phyloP scores from a whole-genome alignment of 2,113 vertebrate genomes.

The Oryzias woworae region DNA sequence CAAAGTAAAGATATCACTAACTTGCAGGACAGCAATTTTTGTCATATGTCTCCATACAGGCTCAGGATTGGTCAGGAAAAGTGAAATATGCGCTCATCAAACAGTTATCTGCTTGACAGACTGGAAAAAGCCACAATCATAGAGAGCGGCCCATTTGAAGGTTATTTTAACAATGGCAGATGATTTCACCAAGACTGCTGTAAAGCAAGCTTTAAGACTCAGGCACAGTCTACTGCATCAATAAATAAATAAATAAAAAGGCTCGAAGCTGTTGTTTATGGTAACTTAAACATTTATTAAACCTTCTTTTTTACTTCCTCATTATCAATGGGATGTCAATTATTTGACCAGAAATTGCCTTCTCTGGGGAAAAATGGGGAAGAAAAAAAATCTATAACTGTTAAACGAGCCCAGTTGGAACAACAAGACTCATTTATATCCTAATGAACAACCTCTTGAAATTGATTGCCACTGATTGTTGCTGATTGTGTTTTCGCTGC shows the following conservation, averaged over 20 bases:
- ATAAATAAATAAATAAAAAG: slow-evolving; percentile 8
- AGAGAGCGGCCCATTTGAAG: slow-evolving; percentile 41
- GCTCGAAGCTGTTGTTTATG: slow-evolving; percentile 16
- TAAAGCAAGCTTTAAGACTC: slow-evolving; percentile 49
- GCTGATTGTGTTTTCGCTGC: slow-evolving; percentile 35
- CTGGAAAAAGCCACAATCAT: slow-evolving; percentile 22
- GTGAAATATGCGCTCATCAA: slow-evolving; percentile 62
- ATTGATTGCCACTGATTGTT: slow-evolving; percentile 46
- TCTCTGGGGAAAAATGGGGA: not conserved
- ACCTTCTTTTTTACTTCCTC: slow-evolving; percentile 6
- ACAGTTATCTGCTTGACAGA: slow-evolving; percentile 24
- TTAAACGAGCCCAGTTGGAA: slow-evolving; percentile 23
- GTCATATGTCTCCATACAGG: slow-evolving; percentile 38
- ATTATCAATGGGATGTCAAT: slow-evolving; percentile 25
- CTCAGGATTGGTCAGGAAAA: slow-evolving; percentile 27
- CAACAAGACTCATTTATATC: slow-evolving; percentile 23
- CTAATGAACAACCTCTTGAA: slow-evolving; percentile 40
- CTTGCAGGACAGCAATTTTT: slow-evolving; percentile 57
- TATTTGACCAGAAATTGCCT: slow-evolving; percentile 12
- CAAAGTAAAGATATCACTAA: slow-evolving; percentile 65
- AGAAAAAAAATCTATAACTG: not conserved
- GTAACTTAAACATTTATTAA: slow-evolving; percentile 28
- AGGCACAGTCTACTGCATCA: slow-evolving; percentile 37
- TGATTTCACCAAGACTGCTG: slow-evolving; percentile 45
- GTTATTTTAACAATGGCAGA: slow-evolving; percentile 49